Evolutionary conservation across 2,113 vertebrate species (phyloP), one percentile per base, ranked within the genome.

Genomic region (Cyprinodon variegatus): DNA sequence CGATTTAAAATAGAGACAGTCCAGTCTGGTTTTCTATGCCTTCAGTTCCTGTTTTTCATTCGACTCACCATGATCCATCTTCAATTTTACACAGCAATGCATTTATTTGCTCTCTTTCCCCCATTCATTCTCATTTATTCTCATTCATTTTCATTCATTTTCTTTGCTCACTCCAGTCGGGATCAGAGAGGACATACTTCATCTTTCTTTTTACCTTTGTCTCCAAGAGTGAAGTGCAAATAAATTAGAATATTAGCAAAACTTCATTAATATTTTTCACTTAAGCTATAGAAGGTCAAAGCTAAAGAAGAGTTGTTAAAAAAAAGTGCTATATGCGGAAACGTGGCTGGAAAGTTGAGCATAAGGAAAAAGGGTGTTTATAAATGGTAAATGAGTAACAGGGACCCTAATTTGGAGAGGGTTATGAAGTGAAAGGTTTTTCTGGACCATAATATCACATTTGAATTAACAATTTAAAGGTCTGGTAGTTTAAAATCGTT

Each of bases 61-160:
- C 6, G 2, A 12, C 36, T 3, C 36, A 73, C 12, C 61, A 12
- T 78, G 57, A 67, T 72, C 66, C 60, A 46, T 67, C 73, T 85
- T 74, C 73, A 64, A 79, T 73, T 60, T 76, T 46, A 77, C 50
- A 70, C 62, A 70, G 75, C 76, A n/a, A 22, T 9, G 1, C 41
- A 6, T 9, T 41, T 41, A 9, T 41, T 41, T 9, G 5, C 57
- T 41, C 61, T 53, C 37, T 38, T 29, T 38, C n/a, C 41, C 61
- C 45, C 13, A 14, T 65, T 13, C 40, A 20, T 50, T 63, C 46
- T 68, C n/a, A 20, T 43, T 68, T 15, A 29, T 29, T 29, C 61
- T 40, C 13, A 14, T 65, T 13, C 40, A 20, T 50, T 63, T 68
- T 15, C 13, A 14, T 65, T 13, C 40, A 20, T 50, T 63, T 45